Base-by-base conservation (phyloP, 2,113 vertebrate genomes). In the Peucedramus taeniatus region DNA sequence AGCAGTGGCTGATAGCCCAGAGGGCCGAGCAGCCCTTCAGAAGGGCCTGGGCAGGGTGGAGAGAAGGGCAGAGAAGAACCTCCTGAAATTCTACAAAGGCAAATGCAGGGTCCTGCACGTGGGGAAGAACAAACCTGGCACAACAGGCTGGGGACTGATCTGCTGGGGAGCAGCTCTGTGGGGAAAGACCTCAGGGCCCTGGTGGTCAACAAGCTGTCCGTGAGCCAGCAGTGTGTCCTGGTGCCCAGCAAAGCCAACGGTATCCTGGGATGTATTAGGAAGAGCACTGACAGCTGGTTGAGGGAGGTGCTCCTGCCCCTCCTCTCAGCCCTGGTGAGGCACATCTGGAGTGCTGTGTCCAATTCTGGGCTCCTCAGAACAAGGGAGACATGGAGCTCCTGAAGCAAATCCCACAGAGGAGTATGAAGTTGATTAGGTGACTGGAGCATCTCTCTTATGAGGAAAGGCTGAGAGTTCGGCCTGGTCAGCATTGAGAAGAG, bases 201-300 rank as follows among this genome's bases (percentile, higher is more conserved):
- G 30, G 42, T 28, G 30, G 12, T 40, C 40, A 65, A 6, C 6
- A 47, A n/a, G 13, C 15, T 85, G 24, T 49, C 30, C 60, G 11
- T 23, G 15, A 75, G 42, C 12, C 59, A 75, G 19, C 42, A 57
- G 13, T 16, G 19, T 49, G 31, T 19, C 21, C 35, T 50, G 5
- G 6, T 26, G 44, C 13, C 44, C 26, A 50, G 5, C 3, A 35
- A 26, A 5, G 7, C 8, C 44, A 27, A 1, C 4, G 5, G 24
- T 20, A 1, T 27, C 31, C 61, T 59, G 53, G 23, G 1, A 4
- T 4, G 3, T 14, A 31, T 27, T 14, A 27, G 31, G 31, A 68
- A 23, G 2, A 44, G 14, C 26, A 27, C 1, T 42, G 31, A 2
- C 31, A 44, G 53, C 3, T 15, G 26, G 13, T 50, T 0, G 0